Evolutionary conservation across 2,888 invertebrate genomes (phyloP).

Genomic region (Apomyelois bistriatella): DNA sequence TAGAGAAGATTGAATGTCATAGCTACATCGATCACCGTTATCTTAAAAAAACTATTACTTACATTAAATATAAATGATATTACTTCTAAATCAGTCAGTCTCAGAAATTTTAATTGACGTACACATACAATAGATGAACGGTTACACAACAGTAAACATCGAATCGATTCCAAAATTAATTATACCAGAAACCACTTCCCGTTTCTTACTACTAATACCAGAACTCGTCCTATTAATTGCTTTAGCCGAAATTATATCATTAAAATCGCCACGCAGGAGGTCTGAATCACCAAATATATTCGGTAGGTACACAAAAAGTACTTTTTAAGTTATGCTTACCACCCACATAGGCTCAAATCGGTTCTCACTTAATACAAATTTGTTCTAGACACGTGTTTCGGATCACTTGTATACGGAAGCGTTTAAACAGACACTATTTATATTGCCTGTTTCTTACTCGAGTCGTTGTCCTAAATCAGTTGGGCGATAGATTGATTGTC

Average conservation of each 20-base stretch:
- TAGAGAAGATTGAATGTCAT: not conserved
- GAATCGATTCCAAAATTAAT: slow-evolving; percentile 3
- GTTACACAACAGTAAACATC: slow-evolving; percentile 1
- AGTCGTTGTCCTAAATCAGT: not conserved
- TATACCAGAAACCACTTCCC: not conserved
- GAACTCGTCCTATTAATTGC: slow-evolving; percentile 16
- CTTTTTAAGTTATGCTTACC: slow-evolving; percentile 30
- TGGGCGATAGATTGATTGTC: not conserved
- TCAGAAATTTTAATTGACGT: too few species aligned
- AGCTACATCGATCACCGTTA: not conserved
- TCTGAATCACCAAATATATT: slow-evolving; percentile 50
- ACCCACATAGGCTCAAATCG: slow-evolving; percentile 60
- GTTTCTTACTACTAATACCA: not conserved
- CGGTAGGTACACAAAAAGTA: slow-evolving; percentile 41
- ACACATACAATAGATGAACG: not conserved
- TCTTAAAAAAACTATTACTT: too few species aligned
- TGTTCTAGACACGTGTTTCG: slow-evolving; percentile 37
- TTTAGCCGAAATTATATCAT: slow-evolving; percentile 23
- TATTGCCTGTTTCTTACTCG: slow-evolving; percentile 11
- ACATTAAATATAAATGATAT: too few species aligned
- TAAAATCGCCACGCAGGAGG: slow-evolving; percentile 59
- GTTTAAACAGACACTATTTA: slow-evolving; percentile 27
- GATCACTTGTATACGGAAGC: slow-evolving; percentile 41
- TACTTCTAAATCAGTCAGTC: not conserved
- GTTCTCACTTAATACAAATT: slow-evolving; percentile 42